phyloP scores from a whole-genome alignment of 2,797 vertebrate species.

The Cercopithecus mitis region DNA sequence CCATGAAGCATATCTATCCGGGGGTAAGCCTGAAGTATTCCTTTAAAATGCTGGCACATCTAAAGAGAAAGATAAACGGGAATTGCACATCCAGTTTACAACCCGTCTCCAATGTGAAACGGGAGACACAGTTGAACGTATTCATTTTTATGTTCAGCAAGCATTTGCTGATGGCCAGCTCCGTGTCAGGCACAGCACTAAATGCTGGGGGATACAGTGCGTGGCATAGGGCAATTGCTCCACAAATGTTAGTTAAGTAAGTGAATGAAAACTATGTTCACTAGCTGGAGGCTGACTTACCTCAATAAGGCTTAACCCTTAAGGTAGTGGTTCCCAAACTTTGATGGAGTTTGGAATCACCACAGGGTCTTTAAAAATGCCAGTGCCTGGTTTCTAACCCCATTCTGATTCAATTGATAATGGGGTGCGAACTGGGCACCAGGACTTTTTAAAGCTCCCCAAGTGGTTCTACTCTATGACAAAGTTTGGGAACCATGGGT shows the following conservation, averaged over 20 bases:
- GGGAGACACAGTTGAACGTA: not conserved
- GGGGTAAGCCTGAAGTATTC: not conserved
- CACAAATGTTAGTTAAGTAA: not conserved
- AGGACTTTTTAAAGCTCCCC: slow-evolving; percentile 20
- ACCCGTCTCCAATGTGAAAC: not conserved
- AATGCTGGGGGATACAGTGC: not conserved
- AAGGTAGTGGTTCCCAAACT: not conserved
- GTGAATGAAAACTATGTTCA: not conserved
- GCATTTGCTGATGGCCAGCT: not conserved
- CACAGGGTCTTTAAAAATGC: not conserved
- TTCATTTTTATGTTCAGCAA: not conserved
- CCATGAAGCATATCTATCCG: not conserved
- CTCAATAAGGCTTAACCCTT: not conserved
- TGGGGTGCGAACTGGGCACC: not conserved
- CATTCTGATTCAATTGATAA: not conserved
- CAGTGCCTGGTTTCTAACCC: not conserved
- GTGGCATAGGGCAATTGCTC: not conserved
- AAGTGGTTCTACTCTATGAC: not conserved
- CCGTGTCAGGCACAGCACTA: not conserved
- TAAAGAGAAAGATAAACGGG: not conserved
- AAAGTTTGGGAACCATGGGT: not conserved
- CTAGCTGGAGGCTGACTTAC: not conserved
- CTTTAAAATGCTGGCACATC: not conserved
- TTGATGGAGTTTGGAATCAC: not conserved
- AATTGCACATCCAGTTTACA: not conserved